Percentiles rank a stretch among this genome's conserved stretches.
Conservation (phyloP, 2,797 vertebrate species). For the Urocyon cinereoargenteus region DNA sequence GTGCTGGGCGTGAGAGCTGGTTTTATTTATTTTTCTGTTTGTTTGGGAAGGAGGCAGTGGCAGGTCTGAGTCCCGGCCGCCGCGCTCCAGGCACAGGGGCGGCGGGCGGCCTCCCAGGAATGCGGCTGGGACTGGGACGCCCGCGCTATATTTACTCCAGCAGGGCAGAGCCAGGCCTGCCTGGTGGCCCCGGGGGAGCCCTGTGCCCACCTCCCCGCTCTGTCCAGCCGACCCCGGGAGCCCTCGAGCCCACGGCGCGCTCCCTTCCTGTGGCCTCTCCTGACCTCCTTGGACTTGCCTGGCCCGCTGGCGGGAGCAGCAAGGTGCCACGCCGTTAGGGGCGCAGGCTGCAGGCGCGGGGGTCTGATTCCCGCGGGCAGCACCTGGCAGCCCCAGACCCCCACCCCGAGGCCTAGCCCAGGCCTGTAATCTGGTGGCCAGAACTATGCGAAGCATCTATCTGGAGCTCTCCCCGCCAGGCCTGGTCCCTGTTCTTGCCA, state of each 20-base stretch:
- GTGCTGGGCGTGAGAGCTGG: conserved; percentile 74
- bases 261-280: conserved; percentile 58
- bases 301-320: not conserved
- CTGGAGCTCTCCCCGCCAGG: conserved; percentile 71
- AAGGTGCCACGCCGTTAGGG: not conserved
- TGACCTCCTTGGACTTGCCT: conserved; percentile 55
- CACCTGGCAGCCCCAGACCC: conserved; percentile 28
- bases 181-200: conserved; percentile 76
- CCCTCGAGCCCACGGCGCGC: conserved; percentile 22
- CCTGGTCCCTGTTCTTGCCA: conserved; percentile 31
- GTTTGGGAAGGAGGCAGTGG: conserved; percentile 86
- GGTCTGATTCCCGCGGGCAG: not conserved
- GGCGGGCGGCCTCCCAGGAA: conserved; percentile 84
- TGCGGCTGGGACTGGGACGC: conserved; percentile 77
- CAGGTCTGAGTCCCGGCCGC: conserved; percentile 76
- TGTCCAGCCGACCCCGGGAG: conserved; percentile 72
- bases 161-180: conserved; percentile 83
- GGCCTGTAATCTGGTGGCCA: conserved; percentile 86
- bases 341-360: not conserved
- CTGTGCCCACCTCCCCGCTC: conserved; percentile 22
- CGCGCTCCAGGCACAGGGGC: conserved; percentile 42
- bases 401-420: conserved; percentile 76
- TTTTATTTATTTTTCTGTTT: conserved; percentile 87
- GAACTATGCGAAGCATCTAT: conserved; percentile 88
- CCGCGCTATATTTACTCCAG: conserved; percentile 81